Conservation (phyloP, 2,888 invertebrate genomes). For the Anorthoa munda region DNA sequence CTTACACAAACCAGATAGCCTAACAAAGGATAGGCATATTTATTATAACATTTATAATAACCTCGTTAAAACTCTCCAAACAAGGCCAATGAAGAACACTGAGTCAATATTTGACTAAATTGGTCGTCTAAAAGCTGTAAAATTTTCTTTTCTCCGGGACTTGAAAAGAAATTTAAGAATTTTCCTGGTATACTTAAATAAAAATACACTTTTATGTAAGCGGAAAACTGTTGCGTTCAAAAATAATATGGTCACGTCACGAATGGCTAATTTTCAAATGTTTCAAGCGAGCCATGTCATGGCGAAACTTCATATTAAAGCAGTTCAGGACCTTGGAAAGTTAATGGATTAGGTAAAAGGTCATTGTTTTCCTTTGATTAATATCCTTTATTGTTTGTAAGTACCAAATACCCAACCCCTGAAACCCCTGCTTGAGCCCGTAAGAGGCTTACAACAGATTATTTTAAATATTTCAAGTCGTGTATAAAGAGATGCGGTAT, state of each 20-base stretch:
- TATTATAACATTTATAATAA: conserved; percentile 26
- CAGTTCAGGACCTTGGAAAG: conserved; percentile 16
- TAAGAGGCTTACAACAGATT: conserved; percentile 52
- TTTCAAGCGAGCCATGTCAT: conserved; percentile 15
- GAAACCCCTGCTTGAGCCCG: background rate
- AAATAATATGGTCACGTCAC: conserved; percentile 36
- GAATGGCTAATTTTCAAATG: conserved; percentile 33
- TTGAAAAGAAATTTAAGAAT: background rate
- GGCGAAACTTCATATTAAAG: conserved; percentile 18
- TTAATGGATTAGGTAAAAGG: conserved; percentile 37
- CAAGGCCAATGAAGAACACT: background rate
- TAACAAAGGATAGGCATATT: conserved; percentile 20
- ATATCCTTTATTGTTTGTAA: conserved; percentile 21
- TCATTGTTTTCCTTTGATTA: conserved; percentile 44
- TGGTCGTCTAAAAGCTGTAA: conserved; percentile 1
- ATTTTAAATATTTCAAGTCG: conserved; percentile 28
- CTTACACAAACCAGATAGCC: conserved; percentile 25
- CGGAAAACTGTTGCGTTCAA: conserved; percentile 33
- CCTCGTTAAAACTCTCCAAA: conserved; percentile 20
- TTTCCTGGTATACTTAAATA: conserved; percentile 6
- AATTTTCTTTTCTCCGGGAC: background rate
- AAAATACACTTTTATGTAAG: conserved; percentile 5
- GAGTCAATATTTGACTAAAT: conserved; percentile 4
- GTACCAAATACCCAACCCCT: conserved; percentile 21
- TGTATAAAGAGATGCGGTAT: conserved; percentile 5